Conservation (phyloP, 2,797 vertebrate species). For the Prionace glauca region DNA sequence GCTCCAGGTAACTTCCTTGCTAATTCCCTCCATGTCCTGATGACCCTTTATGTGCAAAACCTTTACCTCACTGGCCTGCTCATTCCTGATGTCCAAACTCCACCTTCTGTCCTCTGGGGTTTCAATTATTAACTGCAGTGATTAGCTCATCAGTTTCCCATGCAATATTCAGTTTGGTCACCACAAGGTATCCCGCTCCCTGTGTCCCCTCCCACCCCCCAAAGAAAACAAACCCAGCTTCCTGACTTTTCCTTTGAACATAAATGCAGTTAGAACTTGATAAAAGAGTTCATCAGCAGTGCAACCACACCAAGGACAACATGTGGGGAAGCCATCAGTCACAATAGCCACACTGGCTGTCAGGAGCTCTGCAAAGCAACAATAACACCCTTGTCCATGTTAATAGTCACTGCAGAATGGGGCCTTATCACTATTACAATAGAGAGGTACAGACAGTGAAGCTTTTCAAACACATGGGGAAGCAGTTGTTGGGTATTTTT, state of each 20-base stretch:
- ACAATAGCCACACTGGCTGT: background rate
- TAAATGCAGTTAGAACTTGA: background rate
- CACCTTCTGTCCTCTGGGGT: background rate
- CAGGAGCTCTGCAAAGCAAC: background rate
- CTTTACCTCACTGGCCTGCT: background rate
- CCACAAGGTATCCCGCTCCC: background rate
- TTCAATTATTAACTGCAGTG: background rate
- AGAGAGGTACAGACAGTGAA: background rate
- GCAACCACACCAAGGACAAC: background rate
- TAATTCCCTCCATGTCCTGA: background rate
- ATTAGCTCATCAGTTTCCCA: background rate
- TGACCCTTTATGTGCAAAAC: background rate
- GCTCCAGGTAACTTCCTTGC: background rate
- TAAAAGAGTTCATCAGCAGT: background rate
- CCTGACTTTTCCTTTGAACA: background rate
- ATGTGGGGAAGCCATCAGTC: background rate
- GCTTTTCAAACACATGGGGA: background rate
- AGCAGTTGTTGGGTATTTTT: background rate
- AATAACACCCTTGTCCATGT: background rate
- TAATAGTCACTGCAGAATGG: background rate
- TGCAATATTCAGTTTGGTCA: background rate
- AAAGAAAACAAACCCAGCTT: background rate
- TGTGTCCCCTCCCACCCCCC: no score
- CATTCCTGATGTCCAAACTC: background rate
- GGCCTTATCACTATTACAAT: background rate